phyloP scores from a whole-genome alignment of 2,797 vertebrate genomes.

The Galaxias olidus region DNA sequence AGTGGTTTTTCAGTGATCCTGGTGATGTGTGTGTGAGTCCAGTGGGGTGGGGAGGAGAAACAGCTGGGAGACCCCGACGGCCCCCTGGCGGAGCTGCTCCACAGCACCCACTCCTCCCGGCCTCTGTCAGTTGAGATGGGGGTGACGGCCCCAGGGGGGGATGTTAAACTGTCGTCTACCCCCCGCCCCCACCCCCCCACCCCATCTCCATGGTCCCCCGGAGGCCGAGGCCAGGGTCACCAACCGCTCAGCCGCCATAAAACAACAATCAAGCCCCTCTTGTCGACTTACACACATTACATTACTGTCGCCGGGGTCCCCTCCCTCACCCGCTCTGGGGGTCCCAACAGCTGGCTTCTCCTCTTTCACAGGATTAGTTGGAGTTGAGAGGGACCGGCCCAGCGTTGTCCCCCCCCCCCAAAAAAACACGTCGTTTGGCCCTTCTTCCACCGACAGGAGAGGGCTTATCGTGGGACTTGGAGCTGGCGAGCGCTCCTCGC shows the following conservation, averaged over 20 bases:
- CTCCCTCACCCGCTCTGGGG: not conserved
- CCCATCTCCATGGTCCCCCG: conserved; percentile 39
- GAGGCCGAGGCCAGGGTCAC: conserved; percentile 47
- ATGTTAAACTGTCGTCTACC: conserved; percentile 61
- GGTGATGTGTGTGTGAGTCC: conserved; percentile 53
- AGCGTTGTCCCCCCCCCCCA: conserved; percentile 1
- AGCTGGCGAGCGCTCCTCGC: conserved; percentile 30
- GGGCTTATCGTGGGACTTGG: conserved; percentile 19
- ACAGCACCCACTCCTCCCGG: conserved; percentile 34
- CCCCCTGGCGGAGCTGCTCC: conserved; percentile 34
- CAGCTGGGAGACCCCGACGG: conserved; percentile 57
- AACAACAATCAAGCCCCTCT: conserved; percentile 49
- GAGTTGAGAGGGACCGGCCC: conserved; percentile 8
- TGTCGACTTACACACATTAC: conserved; percentile 20
- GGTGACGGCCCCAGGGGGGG: conserved; percentile 47
- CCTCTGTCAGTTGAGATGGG: conserved; percentile 34
- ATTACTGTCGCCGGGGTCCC: not conserved
- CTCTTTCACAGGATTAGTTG: conserved; percentile 23
- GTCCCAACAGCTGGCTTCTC: conserved; percentile 24
- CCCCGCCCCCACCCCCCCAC: conserved; percentile 40
- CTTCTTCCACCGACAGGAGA: conserved; percentile 10
- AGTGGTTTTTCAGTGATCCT: too few species aligned
- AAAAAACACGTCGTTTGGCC: conserved; percentile 19
- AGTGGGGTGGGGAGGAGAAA: conserved; percentile 43
- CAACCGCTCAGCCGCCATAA: conserved; percentile 44